phyloP scores from a whole-genome alignment of 2,888 invertebrate genomes.

The Thereva nobilitata region DNA sequence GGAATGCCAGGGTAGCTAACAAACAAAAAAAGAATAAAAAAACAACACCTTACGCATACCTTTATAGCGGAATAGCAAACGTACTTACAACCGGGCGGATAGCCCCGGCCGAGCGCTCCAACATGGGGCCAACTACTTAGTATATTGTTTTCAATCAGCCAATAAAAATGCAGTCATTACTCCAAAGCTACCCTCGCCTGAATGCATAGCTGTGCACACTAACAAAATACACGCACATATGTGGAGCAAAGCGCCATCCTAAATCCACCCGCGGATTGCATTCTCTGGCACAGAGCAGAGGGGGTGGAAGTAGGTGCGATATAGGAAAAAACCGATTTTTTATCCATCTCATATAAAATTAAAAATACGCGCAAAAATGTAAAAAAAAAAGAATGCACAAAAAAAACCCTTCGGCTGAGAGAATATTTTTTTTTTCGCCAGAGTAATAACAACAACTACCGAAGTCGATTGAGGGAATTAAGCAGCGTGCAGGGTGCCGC shows the following conservation, averaged over 20 bases:
- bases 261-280: slow-evolving; percentile 25
- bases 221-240: slow-evolving; percentile 21
- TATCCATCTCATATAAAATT: slow-evolving; percentile 34
- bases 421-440: slow-evolving; percentile 11
- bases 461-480: slow-evolving; percentile 42
- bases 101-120: slow-evolving; percentile 5
- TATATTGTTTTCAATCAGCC: slow-evolving; percentile 56
- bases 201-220: slow-evolving; percentile 22
- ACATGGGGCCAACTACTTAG: slow-evolving; percentile 51
- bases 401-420: slow-evolving; percentile 28
- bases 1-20: neutral
- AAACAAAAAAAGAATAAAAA: neutral
- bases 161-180: slow-evolving; percentile 59
- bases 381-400: slow-evolving; percentile 23
- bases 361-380: slow-evolving; percentile 35
- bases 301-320: slow-evolving; percentile 17
- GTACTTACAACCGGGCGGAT: slow-evolving; percentile 1
- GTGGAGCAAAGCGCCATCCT: slow-evolving; percentile 41
- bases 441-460: slow-evolving; percentile 48
- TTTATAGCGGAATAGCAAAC: slow-evolving; percentile 13
- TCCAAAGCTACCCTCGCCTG: slow-evolving; percentile 40
- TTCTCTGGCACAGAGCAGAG: neutral
- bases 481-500: slow-evolving; percentile 32
- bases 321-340: slow-evolving; percentile 30
- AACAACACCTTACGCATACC: slow-evolving; percentile 25